Conservation (phyloP, 2,113 vertebrate genomes). For the Phyllostomus discolor region DNA sequence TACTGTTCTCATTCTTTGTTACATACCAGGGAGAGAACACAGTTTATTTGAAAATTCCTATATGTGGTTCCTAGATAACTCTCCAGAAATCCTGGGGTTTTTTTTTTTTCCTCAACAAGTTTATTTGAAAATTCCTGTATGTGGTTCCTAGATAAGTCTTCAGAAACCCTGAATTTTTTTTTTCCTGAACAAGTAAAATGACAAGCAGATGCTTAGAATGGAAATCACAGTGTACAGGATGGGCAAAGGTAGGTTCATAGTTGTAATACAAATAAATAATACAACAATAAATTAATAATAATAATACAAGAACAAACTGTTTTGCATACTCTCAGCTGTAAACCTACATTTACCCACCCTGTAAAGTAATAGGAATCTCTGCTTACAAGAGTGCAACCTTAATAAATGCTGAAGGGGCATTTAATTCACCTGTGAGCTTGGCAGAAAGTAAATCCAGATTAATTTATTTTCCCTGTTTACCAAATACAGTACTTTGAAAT, state of each 20-base stretch:
- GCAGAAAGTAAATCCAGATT: background rate
- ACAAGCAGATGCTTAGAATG: conserved; percentile 9
- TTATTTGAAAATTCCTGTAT: background rate
- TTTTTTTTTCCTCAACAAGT: background rate
- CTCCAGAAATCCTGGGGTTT: background rate
- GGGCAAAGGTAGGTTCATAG: background rate
- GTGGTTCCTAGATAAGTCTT: background rate
- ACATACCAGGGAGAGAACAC: background rate
- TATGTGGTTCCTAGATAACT: background rate
- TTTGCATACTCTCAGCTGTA: background rate
- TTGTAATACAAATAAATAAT: background rate
- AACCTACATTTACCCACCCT: background rate
- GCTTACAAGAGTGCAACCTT: background rate
- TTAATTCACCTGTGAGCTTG: background rate
- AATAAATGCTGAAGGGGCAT: background rate
- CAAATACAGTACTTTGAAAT: background rate
- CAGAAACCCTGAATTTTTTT: background rate
- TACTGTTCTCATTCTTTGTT: background rate
- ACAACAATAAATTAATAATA: background rate
- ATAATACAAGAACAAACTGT: background rate
- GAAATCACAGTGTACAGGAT: background rate
- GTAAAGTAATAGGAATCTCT: background rate
- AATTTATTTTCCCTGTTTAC: background rate
- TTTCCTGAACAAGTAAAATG: background rate
- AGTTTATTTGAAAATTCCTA: background rate